Evolutionary conservation across 2,797 vertebrate species (phyloP), one percentile per base, ranked within the genome.

Genomic region (Epinephelus coioides): DNA sequence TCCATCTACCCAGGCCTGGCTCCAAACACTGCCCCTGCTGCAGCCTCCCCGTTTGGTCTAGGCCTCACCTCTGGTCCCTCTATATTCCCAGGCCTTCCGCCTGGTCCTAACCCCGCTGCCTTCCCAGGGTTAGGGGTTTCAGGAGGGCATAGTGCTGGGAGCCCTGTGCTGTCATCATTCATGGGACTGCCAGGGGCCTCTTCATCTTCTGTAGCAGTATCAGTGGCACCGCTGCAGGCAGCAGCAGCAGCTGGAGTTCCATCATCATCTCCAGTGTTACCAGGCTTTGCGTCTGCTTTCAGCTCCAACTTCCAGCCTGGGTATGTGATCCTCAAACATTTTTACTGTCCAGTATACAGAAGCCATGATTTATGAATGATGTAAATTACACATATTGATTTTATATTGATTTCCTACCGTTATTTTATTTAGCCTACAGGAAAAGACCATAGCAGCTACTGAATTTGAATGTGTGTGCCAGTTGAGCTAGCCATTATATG

Each of bases 211-310:
- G 96, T 97, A 49, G 96, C 97, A 59, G 34, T 34, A 8, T 95
- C 96, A 0, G 97, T 97, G 73, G 95, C 97, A n/a, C 97, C 97
- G 0, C 94, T 98, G 57, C 97, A 97, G 4, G 96, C 95, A 5
- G 96, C 96, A n/a, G 89, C 86, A 0, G 93, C 90, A 2, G 92
- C 90, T 2, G 95, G 95, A 12, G 92, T 95, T 15, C 96, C 97
- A 4, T 96, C 97, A 17, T 96, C 97, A 0, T 97, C 97, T 1
- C 97, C 98, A 0, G 97, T 99, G 81, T 95, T 99, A 73, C 97
- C 98, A 34, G 98, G 98, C 60, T 99, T 99, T 56, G 98, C 98
- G 2, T 99, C 98, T 2, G 97, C 98, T 3, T 99, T 99, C 94
- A 99, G 98, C 92, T 98, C 98, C 85, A 99, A 96, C 92, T 99